phyloP scores from a whole-genome alignment of 2,888 invertebrate genomes.

The Stenichneumon culpator region DNA sequence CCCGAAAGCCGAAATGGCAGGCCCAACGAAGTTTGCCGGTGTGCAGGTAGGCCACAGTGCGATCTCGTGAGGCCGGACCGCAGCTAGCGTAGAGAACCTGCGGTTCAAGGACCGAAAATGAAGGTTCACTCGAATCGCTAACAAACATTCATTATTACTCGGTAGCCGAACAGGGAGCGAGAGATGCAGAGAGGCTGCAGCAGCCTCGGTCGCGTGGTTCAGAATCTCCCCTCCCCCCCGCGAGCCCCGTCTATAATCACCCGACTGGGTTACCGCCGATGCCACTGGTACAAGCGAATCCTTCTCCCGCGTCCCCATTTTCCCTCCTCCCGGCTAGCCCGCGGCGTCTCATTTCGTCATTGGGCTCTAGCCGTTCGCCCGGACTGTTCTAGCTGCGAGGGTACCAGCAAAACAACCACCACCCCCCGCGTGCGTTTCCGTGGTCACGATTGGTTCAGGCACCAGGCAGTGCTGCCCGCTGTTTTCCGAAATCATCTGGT shows the following conservation, averaged over 20 bases:
- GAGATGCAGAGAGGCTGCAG: slow-evolving; percentile 22
- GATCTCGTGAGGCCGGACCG: not conserved
- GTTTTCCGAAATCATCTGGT: slow-evolving; percentile 80
- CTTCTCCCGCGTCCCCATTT: slow-evolving; percentile 9
- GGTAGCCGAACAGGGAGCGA: slow-evolving; percentile 36
- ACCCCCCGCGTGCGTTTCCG: slow-evolving; percentile 17
- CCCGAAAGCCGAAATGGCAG: not conserved
- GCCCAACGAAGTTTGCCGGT: not conserved
- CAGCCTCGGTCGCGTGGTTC: slow-evolving; percentile 27
- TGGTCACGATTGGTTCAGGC: slow-evolving; percentile 74
- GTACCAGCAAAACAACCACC: slow-evolving; percentile 40
- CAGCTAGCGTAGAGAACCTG: not conserved
- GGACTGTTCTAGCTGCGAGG: slow-evolving; percentile 53
- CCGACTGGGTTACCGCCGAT: slow-evolving; percentile 71
- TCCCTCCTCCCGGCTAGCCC: slow-evolving; percentile 58
- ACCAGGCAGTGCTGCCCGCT: slow-evolving; percentile 65
- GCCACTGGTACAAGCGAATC: slow-evolving; percentile 70
- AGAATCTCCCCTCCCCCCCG: slow-evolving; percentile 29
- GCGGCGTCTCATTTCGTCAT: slow-evolving; percentile 78
- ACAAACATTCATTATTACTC: slow-evolving; percentile 82
- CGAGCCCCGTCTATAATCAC: slow-evolving; percentile 52
- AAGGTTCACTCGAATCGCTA: slow-evolving; percentile 75
- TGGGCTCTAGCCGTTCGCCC: slow-evolving; percentile 69
- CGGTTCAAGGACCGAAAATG: slow-evolving; percentile 74
- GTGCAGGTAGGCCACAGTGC: not conserved